Percentiles rank a stretch among this genome's conserved stretches.
Conservation (phyloP, 2,113 vertebrate genomes). For the Procavia capensis region DNA sequence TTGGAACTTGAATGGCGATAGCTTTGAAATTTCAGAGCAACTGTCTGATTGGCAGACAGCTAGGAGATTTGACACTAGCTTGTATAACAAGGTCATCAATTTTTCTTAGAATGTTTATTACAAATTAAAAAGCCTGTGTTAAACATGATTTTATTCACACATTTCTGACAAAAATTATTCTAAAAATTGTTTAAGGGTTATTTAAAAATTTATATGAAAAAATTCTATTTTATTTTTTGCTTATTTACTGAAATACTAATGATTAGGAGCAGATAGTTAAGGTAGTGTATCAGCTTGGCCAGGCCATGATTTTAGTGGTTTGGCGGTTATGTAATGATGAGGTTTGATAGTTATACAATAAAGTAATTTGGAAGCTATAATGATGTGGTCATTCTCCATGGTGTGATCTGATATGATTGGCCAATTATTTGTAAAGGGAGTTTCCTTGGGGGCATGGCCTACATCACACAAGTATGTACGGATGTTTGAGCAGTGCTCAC, state of each 20-base stretch:
- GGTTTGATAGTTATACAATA: no score
- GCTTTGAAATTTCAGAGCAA: background rate
- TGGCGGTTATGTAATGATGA: no score
- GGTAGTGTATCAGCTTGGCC: no score
- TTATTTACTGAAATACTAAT: background rate
- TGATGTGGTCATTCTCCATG: no score
- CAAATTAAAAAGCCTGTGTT: background rate
- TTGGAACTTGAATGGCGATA: background rate
- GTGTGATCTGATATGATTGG: no score
- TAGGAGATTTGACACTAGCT: background rate
- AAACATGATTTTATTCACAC: background rate
- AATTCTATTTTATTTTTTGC: background rate
- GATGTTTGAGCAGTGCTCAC: no score
- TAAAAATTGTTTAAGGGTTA: background rate
- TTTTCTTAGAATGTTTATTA: conserved; percentile 18
- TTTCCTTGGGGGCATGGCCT: no score
- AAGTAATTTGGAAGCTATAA: no score
- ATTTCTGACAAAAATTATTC: background rate
- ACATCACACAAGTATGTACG: no score
- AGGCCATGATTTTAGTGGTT: no score
- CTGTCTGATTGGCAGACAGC: background rate
- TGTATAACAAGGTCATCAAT: background rate
- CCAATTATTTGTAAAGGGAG: no score
- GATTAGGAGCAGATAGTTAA: no score
- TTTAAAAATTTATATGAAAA: background rate